A percentile compares a stretch with the other conserved stretches of the same genome.
These are phyloP conservation scores for Eupithecia subumbrata DNA, from an alignment of 2,888 invertebrate genomes.

Conservation along the genomic window DNA sequence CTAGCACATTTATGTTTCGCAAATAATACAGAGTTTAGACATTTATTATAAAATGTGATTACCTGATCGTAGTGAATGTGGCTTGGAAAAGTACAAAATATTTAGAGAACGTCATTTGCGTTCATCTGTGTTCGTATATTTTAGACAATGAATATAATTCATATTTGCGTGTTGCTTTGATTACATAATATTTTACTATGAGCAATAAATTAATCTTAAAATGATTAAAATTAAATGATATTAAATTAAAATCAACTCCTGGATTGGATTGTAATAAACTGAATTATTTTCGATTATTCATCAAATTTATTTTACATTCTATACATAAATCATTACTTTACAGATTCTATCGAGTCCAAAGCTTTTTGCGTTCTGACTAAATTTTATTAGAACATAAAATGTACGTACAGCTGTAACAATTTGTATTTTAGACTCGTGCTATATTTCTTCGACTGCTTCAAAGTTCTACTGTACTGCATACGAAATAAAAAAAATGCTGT, in stretches of 20 bases:
- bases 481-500: neutral
- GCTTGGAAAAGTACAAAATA: slow-evolving; percentile 45
- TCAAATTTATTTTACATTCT: neutral
- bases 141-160: slow-evolving; percentile 46
- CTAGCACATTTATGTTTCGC: slow-evolving; percentile 16
- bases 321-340: neutral
- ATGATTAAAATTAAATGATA: too few relatives aligned
- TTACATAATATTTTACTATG: slow-evolving; percentile 37
- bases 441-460: neutral
- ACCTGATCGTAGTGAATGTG: slow-evolving; percentile 32
- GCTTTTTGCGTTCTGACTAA: neutral
- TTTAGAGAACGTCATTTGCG: slow-evolving; percentile 22
- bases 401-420: neutral
- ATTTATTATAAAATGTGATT: slow-evolving; percentile 22
- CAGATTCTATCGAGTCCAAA: neutral
- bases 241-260: neutral
- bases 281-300: neutral
- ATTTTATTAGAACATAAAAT: neutral
- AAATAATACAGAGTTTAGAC: slow-evolving; percentile 14
- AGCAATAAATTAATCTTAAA: neutral
- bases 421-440: neutral
- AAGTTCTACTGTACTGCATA: neutral
- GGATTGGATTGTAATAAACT: neutral
- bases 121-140: slow-evolving; percentile 40
- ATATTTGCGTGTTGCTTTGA: slow-evolving; percentile 41